phyloP scores from a whole-genome alignment of 2,888 invertebrate genomes.

The Tetragonula carbonaria region DNA sequence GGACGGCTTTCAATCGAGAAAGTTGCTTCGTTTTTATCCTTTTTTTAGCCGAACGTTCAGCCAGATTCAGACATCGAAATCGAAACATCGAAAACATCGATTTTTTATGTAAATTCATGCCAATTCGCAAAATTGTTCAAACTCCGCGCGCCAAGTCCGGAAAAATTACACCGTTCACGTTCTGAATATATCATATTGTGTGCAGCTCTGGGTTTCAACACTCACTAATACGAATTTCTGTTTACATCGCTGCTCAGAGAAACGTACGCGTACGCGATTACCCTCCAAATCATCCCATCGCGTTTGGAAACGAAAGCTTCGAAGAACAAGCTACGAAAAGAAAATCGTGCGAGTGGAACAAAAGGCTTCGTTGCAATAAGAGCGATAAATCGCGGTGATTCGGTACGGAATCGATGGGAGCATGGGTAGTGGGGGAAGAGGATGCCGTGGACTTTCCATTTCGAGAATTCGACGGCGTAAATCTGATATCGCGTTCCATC shows the following conservation, averaged over 20 bases:
- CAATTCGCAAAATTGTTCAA: too few relatives aligned
- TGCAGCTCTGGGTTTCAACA: too few relatives aligned
- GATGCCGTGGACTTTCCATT: not conserved
- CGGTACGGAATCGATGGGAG: not conserved
- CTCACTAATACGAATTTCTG: too few relatives aligned
- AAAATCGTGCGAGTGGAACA: not conserved
- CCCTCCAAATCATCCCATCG: not conserved
- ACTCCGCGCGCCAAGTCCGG: too few relatives aligned
- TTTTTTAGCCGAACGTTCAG: not conserved
- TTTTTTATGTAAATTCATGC: not conserved
- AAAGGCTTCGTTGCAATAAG: not conserved
- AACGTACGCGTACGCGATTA: not conserved
- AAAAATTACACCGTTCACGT: too few relatives aligned
- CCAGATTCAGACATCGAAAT: too few relatives aligned
- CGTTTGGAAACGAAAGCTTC: too few relatives aligned
- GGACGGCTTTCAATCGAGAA: not conserved
- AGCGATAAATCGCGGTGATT: not conserved
- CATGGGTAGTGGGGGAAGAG: not conserved
- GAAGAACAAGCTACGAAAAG: not conserved
- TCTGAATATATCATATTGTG: too few relatives aligned
- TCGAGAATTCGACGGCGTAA: slow-evolving; percentile 9
- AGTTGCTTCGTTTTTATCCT: not conserved
- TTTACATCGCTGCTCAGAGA: too few relatives aligned
- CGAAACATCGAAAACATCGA: not conserved
- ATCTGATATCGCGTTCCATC: slow-evolving; percentile 14